Evolutionary conservation across 1,140 invertebrate species (phyloP).

Genomic region (Steinernema khuongi): DNA sequence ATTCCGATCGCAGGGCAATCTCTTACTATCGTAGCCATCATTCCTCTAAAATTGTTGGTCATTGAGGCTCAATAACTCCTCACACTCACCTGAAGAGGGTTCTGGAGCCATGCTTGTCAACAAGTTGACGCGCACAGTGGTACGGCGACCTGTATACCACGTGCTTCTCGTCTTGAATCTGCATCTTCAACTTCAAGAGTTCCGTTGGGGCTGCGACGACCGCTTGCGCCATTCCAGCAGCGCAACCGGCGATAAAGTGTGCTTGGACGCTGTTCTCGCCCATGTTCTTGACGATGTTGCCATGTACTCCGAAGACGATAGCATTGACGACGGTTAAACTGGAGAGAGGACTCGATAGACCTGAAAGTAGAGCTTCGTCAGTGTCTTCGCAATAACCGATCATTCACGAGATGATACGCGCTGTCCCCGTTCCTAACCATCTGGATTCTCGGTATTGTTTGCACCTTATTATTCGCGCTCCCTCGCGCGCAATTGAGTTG

Average conservation of each 20-base stretch:
- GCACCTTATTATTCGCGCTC: neutral
- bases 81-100: constrained; percentile 26
- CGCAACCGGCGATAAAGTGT: constrained; percentile 71
- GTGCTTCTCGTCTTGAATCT: constrained; percentile 62
- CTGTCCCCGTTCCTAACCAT: too few relatives aligned
- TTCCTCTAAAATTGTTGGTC: constrained; percentile 66
- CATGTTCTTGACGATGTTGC: constrained; percentile 68
- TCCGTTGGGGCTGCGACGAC: constrained; percentile 79
- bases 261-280: constrained; percentile 59
- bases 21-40: constrained; percentile 70
- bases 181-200: constrained; percentile 76
- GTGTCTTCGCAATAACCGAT: too few relatives aligned
- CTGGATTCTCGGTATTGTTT: too few relatives aligned
- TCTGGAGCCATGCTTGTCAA: constrained; percentile 64
- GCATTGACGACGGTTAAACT: constrained; percentile 81
- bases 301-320: constrained; percentile 83
- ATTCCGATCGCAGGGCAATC: constrained; percentile 69
- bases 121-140: constrained; percentile 68
- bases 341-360: constrained; percentile 76
- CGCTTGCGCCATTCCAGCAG: constrained; percentile 70
- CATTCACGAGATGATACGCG: too few relatives aligned
- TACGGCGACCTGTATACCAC: constrained; percentile 63
- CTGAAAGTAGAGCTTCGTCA: constrained; percentile 66
- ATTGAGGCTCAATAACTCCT: neutral
- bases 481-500: neutral